phyloP scores from a whole-genome alignment of 2,888 invertebrate genomes.

The Carterocephalus palaemon region DNA sequence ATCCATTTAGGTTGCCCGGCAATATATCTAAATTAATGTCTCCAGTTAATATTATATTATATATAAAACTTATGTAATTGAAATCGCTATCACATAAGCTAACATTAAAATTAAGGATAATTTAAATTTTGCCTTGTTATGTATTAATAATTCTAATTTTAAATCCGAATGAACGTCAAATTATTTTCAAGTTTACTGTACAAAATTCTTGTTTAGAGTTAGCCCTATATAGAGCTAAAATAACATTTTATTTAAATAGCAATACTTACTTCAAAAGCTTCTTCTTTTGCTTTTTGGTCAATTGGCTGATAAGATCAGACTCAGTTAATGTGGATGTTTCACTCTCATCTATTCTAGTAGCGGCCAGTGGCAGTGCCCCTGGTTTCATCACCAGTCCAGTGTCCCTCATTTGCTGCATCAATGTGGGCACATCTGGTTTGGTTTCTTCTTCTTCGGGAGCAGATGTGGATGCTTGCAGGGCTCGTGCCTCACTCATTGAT shows the following conservation, averaged over 20 bases:
- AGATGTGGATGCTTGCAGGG: conserved; percentile 81
- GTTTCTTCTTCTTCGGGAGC: conserved; percentile 85
- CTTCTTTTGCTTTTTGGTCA: conserved; percentile 93
- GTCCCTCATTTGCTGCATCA: conserved; percentile 94
- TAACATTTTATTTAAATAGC: no score
- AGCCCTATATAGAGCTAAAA: neutral
- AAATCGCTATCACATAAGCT: no score
- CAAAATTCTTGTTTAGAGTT: no score
- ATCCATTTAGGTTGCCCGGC: no score
- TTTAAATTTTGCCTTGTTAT: no score
- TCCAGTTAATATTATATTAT: no score
- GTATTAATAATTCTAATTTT: no score
- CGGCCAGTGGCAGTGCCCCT: conserved; percentile 80
- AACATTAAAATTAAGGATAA: no score
- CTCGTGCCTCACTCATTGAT: conserved; percentile 89
- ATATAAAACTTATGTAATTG: no score
- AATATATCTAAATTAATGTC: no score
- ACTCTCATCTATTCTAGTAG: conserved; percentile 79
- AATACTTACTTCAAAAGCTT: conserved; percentile 87
- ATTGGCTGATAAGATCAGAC: conserved; percentile 88
- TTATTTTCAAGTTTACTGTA: no score
- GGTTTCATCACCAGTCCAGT: conserved; percentile 94
- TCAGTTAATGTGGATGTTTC: conserved; percentile 81
- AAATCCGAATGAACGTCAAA: no score
- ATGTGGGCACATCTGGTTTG: conserved; percentile 79